Conservation (phyloP, 2,888 invertebrate species). For the Anodontia alba region DNA sequence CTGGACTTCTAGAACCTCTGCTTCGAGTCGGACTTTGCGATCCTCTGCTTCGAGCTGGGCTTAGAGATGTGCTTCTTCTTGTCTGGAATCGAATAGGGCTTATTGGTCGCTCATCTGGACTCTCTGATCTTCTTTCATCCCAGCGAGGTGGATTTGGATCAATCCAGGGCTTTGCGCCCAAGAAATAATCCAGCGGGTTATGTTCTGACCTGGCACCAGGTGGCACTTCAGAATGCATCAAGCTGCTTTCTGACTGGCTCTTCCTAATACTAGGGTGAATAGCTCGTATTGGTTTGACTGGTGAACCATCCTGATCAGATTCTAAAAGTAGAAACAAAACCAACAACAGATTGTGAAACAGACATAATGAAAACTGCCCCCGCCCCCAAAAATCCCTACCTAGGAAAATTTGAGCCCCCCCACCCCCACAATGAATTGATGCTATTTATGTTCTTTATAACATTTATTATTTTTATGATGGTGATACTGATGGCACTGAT, state of each 20-base stretch:
- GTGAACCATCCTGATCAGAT: constrained; percentile 49
- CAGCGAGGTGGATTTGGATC: constrained; percentile 33
- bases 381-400: neutral
- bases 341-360: no score
- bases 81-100: constrained; percentile 13
- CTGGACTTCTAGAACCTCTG: constrained; percentile 26
- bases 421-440: no score
- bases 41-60: constrained; percentile 19
- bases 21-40: constrained; percentile 25
- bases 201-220: neutral
- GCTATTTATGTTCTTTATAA: no score
- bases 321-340: constrained; percentile 32
- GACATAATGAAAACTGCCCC: neutral
- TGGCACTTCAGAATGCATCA: neutral
- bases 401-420: no score
- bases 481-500: no score
- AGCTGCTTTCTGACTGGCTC: neutral
- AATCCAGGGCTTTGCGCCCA: constrained; percentile 59
- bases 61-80: constrained; percentile 11
- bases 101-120: constrained; percentile 7
- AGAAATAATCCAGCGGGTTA: constrained; percentile 59
- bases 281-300: constrained; percentile 28
- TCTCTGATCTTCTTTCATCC: neutral
- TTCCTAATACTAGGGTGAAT: neutral
- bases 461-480: no score